A percentile compares a stretch with the other conserved stretches of the same genome.
phyloP scores from a whole-genome alignment of 2,888 invertebrate genomes.

The Cartodere bifasciata region DNA sequence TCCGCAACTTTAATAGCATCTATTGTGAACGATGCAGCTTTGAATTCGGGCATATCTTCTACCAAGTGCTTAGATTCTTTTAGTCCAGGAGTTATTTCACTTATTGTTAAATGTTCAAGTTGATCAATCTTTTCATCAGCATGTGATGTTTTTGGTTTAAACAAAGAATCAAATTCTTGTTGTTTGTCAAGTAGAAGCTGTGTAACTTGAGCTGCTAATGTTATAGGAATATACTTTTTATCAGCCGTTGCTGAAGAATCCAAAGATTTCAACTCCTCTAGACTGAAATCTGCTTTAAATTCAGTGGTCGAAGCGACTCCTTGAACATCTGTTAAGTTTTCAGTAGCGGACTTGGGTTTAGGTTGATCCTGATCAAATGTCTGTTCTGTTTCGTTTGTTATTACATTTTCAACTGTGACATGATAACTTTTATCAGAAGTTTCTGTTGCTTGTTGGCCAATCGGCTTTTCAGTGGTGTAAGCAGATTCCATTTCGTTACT shows the following conservation, averaged over 20 bases:
- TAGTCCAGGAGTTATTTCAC: conserved; percentile 34
- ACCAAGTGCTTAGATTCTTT: conserved; percentile 32
- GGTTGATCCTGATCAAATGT: conserved; percentile 28
- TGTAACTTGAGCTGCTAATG: conserved; percentile 26
- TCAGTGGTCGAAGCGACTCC: conserved; percentile 30
- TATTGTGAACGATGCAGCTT: conserved; percentile 24
- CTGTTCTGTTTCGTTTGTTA: conserved; percentile 37
- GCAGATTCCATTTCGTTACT: conserved; percentile 37
- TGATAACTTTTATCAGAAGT: too few relatives aligned
- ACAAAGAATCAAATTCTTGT: conserved; percentile 25
- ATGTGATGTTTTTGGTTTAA: conserved; percentile 30
- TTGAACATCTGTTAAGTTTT: conserved; percentile 28
- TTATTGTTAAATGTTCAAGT: conserved; percentile 30
- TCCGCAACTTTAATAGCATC: conserved; percentile 34
- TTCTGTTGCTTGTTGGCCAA: too few relatives aligned
- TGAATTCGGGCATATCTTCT: conserved; percentile 26
- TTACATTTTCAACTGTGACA: too few relatives aligned
- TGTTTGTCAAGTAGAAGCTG: conserved; percentile 22
- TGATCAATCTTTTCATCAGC: conserved; percentile 35
- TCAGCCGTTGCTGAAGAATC: conserved; percentile 22
- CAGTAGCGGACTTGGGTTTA: conserved; percentile 25
- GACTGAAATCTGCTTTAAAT: conserved; percentile 15
- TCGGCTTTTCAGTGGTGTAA: too few relatives aligned
- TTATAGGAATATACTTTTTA: conserved; percentile 26
- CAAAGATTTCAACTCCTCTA: conserved; percentile 19